Percentiles rank a stretch among this genome's conserved stretches.
These are phyloP conservation scores for Phrixothrix hirtus DNA, from an alignment of 2,888 invertebrate genomes.

Conservation along the genomic window DNA sequence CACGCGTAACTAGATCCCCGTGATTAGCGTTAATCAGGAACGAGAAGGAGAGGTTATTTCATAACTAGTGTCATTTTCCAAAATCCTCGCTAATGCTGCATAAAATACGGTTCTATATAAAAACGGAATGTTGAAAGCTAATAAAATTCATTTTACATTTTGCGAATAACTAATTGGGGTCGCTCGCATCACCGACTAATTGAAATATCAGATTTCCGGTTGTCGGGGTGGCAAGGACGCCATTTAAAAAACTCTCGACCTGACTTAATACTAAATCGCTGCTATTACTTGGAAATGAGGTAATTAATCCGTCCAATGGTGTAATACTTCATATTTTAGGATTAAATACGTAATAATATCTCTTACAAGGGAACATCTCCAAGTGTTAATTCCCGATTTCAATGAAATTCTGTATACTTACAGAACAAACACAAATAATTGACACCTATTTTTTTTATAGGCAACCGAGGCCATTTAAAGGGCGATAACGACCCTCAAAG, in stretches of 20 bases:
- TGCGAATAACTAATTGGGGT: constrained; percentile 34
- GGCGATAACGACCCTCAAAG: too few species aligned
- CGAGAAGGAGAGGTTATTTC: constrained; percentile 36
- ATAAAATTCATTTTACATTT: constrained; percentile 10
- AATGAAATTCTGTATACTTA: too few species aligned
- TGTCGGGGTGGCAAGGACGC: constrained; percentile 19
- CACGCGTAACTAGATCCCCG: constrained; percentile 50
- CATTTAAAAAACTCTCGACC: constrained; percentile 15
- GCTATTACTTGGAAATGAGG: constrained; percentile 5
- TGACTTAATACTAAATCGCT: constrained; percentile 7
- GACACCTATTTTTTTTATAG: too few species aligned
- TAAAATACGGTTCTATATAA: constrained; percentile 1
- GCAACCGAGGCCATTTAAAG: too few species aligned
- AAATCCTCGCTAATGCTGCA: constrained; percentile 5
- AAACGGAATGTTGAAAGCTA: constrained; percentile 6
- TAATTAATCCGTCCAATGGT: too few species aligned
- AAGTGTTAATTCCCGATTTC: too few species aligned
- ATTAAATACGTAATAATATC: too few species aligned
- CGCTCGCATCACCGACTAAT: constrained; percentile 37
- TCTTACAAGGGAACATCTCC: too few species aligned
- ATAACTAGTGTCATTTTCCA: constrained; percentile 5
- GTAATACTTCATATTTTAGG: too few species aligned
- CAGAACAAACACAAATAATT: too few species aligned
- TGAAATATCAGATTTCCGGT: constrained; percentile 43
- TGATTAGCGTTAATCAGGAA: constrained; percentile 34